Base-by-base conservation (phyloP, 2,113 vertebrate species). In the Calidris pygmaea region DNA sequence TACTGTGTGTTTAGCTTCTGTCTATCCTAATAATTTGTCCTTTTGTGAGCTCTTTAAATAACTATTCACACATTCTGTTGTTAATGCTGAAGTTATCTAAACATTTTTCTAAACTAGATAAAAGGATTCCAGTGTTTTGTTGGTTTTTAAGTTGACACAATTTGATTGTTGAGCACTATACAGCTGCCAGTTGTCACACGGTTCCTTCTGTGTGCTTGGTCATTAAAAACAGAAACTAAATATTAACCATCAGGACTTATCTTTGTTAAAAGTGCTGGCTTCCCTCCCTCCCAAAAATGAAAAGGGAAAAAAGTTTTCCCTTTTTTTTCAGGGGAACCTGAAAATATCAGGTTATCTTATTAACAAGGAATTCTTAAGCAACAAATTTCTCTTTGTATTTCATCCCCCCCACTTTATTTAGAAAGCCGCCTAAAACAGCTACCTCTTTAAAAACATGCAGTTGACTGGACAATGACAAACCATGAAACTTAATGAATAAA, bases 341-440 rank as follows among this genome's bases (percentile, higher is more conserved):
- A 74, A 67, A 22, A 22, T 52, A 48, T 14, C 4, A 35, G 0
- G 1, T n/a, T 85, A 58, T 66, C 12, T 74, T 58, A 56, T 32
- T 74, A 58, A 29, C 23, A 85, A 56, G 74, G 2, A 58, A 39
- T 43, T 43, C 7, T 53, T 77, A 62, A 62, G 34, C 9, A 78
- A 15, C 15, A 62, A 52, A 72, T 39, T 2, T 48, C 30, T 72
- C 48, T 45, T 45, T 63, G n/a, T 85, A 55, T 60, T 53, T 7
- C 2, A 8, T 56, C 80, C 0, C 1, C 2, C 27, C 2, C 1
- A 1, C 10, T 34, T 53, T 39, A 48, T 34, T 80, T 81, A 77
- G 75, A 71, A 81, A 90, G 13, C 12, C 63, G 6, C 7, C 16
- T 75, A 9, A 29, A 82, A 22, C 23, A 87, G 4, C 21, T 35